A percentile compares a stretch with the other conserved stretches of the same genome.
Conservation (phyloP, 2,888 invertebrate genomes). For the Tricholauxania praeusta region DNA sequence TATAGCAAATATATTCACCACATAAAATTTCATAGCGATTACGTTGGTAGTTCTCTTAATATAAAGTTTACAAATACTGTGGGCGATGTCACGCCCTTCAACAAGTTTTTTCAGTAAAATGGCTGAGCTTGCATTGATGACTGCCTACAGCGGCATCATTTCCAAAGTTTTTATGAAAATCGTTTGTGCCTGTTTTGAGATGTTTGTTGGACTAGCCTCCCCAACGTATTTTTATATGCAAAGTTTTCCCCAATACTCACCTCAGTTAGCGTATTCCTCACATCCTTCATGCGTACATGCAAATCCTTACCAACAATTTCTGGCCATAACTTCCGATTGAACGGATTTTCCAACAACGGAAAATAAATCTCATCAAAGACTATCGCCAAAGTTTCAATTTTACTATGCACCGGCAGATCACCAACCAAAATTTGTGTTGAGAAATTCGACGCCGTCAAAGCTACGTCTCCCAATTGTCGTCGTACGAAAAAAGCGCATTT, state of each 20-base stretch:
- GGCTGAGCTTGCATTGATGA: too few species aligned
- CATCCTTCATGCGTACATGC: constrained; percentile 75
- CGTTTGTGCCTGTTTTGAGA: too few species aligned
- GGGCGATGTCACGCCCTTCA: too few species aligned
- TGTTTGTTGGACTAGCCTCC: background rate
- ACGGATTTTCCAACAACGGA: constrained; percentile 78
- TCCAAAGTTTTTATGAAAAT: too few species aligned
- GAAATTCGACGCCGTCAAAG: constrained; percentile 64
- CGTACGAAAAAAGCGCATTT: constrained; percentile 72
- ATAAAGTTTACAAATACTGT: too few species aligned
- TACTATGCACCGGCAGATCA: constrained; percentile 78
- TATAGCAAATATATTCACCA: too few species aligned
- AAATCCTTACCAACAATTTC: constrained; percentile 78
- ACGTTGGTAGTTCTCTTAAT: too few species aligned
- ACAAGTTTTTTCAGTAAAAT: too few species aligned
- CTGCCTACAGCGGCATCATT: too few species aligned
- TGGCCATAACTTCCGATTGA: constrained; percentile 80
- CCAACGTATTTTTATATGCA: background rate
- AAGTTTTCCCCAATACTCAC: constrained; percentile 48
- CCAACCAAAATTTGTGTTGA: constrained; percentile 74
- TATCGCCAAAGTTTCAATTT: constrained; percentile 78
- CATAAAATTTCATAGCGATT: too few species aligned
- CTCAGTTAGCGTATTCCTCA: constrained; percentile 68
- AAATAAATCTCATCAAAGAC: constrained; percentile 81
- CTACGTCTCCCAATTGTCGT: constrained; percentile 44